Evolutionary conservation across 2,797 vertebrate genomes (phyloP), one percentile per base, ranked within the genome.

Genomic region (Manis javanica): DNA sequence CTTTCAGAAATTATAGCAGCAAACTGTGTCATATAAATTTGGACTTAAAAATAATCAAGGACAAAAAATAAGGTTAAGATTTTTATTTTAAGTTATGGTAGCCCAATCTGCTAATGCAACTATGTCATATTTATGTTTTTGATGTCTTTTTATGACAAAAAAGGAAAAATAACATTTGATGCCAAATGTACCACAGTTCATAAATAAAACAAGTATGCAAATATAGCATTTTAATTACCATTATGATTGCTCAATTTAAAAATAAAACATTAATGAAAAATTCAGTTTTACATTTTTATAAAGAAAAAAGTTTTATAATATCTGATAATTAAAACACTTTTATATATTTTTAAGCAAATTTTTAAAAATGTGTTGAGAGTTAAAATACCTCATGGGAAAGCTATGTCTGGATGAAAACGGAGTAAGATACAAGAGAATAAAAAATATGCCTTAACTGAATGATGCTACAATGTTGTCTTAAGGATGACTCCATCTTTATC

Each of bases 251-350:
- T 95, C 13, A 74, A 26, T 59, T 92, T 74, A 91, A 26, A 95
- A 94, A 69, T 18, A 69, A 75, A 94, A 63, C 5, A 34, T 15
- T 49, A 57, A 51, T 69, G 8, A 75, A 86, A 92, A 95, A 55
- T 79, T 81, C 13, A 39, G 29, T 6, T 79, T 66, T 85, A 49
- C 8, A 57, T 75, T 90, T 94, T 90, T 88, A 88, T 85, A 63
- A 94, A 31, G 53, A 34, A 74, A 90, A 64, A 46, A 74, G 29
- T 59, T 34, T 46, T 57, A 31, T 71, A 77, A 39, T 63, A 87
- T 46, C 86, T 95, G 68, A 88, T 29, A 94, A 79, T 53, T 63
- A 75, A 94, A 87, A 75, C 11, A 85, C 74, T 96, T 84, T 87
- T 79, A 2, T 15, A 46, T 94, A 39, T 46, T 90, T 96, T 64